Evolutionary conservation across 2,113 vertebrate species (phyloP).

Genomic region (Ancistrus triradiatus): DNA sequence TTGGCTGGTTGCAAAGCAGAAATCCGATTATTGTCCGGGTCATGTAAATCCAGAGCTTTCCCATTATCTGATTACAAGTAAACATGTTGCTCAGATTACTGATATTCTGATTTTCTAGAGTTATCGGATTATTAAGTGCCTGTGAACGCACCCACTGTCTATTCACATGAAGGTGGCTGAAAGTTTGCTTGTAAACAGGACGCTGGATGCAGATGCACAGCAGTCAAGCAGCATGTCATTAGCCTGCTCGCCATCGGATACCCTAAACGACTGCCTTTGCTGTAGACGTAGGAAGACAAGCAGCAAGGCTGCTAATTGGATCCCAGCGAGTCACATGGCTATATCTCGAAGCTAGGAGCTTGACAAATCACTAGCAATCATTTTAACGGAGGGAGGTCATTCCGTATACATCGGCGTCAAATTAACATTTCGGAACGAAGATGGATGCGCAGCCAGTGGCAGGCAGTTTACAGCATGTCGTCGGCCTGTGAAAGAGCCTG

Average conservation of each 20-base stretch:
- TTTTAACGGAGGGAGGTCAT: constrained; percentile 38
- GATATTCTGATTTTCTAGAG: too few relatives aligned
- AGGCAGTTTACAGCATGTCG: constrained; percentile 15
- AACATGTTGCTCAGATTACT: too few relatives aligned
- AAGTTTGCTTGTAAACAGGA: constrained; percentile 31
- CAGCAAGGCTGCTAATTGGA: constrained; percentile 41
- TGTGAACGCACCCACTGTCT: too few relatives aligned
- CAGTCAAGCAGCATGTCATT: constrained; percentile 33
- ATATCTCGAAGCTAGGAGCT: constrained; percentile 11
- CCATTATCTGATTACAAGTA: too few relatives aligned
- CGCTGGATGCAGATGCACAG: background rate
- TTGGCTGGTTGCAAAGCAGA: too few relatives aligned
- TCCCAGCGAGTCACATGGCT: constrained; percentile 31
- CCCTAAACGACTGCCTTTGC: constrained; percentile 31
- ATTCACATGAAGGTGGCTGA: too few relatives aligned
- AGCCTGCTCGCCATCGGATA: constrained; percentile 31
- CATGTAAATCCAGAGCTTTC: too few relatives aligned
- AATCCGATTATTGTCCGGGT: too few relatives aligned
- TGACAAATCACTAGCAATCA: constrained; percentile 46
- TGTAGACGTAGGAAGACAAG: constrained; percentile 31
- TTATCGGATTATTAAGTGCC: too few relatives aligned
- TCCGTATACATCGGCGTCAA: constrained; percentile 41
- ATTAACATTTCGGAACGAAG: constrained; percentile 39
- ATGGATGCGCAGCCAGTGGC: constrained; percentile 39
- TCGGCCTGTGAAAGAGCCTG: constrained; percentile 16